Evolutionary conservation across 37 sponge, comb jelly and placozoan genomes (phyloP).

Genomic region (Crambe crambe): DNA sequence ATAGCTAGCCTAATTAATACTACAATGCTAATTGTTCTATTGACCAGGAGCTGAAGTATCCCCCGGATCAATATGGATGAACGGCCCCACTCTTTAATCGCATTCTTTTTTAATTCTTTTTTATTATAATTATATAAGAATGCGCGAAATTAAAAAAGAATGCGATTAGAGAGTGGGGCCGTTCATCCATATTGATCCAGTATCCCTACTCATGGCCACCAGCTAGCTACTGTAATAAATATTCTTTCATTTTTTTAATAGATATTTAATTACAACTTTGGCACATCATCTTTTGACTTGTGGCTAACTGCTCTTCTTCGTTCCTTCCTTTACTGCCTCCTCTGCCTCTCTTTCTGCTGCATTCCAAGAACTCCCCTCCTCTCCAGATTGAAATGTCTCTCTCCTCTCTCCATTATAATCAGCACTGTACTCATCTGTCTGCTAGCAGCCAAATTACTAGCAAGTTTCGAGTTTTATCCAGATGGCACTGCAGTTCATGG

Average conservation of each 20-base stretch:
- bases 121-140: no score
- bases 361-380: background rate
- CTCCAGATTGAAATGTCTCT: background rate
- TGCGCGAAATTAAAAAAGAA: no score
- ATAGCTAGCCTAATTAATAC: no score
- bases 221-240: no score
- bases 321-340: background rate
- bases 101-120: no score
- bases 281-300: slow-evolving; percentile 15
- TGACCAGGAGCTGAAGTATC: no score
- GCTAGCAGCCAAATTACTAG: slow-evolving; percentile 2
- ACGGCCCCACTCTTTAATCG: no score
- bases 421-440: slow-evolving; percentile 5
- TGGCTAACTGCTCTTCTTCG: slow-evolving; percentile 20
- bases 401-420: background rate
- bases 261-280: slow-evolving; percentile 18
- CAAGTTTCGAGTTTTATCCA: slow-evolving; percentile 42
- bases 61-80: no score
- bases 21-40: no score
- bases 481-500: slow-evolving; percentile 32
- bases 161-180: no score
- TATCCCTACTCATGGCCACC: no score
- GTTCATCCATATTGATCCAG: no score
- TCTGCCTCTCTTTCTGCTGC: slow-evolving; percentile 24
- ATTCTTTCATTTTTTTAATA: background rate